Evolutionary conservation across 2,888 invertebrate species (phyloP), one percentile per base, ranked within the genome.

Genomic region (Augiades crinisus): DNA sequence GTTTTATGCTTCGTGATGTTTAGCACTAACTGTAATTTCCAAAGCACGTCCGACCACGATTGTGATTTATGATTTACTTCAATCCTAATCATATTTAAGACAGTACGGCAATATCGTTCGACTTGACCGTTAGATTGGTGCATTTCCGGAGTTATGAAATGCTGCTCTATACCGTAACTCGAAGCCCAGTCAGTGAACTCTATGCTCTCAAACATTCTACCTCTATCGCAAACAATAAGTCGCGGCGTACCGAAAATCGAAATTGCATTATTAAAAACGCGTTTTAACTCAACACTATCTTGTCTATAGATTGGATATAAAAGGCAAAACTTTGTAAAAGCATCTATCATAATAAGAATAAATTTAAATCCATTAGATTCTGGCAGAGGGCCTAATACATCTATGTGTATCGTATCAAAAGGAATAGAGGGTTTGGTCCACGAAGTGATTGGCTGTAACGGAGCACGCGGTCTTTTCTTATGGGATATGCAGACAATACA

Each of bases 131-230:
- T 55, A 6, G 51, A 38, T 10, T 47, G 51, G 30, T 58, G 58
- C 62, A 66, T 64, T 27, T 59, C 62, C 0, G 63, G 63, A 1
- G 64, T 64, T 7, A 62, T 60, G 10, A 45, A 50, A 34, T 65
- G 65, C 0, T 55, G 14, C 5, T 55, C 46, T 30, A 34, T 44
- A 10, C 62, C 64, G 5, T 56, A 3, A 1, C 54, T 53, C 2
- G 1, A 13, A 0, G 51, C 21, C 52, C 54, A 59, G 0, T 22
- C 38, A 0, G 22, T 3, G 13, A 63, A 63, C 1, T 47, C 38
- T 1, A 14, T 5, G 5, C 51, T 43, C 38, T 61, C 49, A 24
- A 57, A 64, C 62, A 61, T 40, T 14, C 38, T 2, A 3, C 38
- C 22, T 1, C 38, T 5, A 24, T 40, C 24, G 14, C 22, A 24